phyloP scores from a whole-genome alignment of 92 coral and sea anemone genomes.

The Phenganax subtilis region DNA sequence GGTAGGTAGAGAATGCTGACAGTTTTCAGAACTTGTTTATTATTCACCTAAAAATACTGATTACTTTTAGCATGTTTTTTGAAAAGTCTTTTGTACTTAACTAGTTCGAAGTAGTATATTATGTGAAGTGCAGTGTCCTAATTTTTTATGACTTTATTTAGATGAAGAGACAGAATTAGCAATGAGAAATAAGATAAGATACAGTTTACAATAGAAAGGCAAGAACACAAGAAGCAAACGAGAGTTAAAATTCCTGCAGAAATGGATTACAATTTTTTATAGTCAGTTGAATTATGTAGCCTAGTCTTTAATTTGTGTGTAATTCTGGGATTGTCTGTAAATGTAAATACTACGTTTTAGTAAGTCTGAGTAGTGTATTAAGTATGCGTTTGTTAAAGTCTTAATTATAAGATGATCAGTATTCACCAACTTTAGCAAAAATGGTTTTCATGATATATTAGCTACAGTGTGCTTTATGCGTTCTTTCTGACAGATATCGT shows the following conservation, averaged over 20 bases:
- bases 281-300: constrained; percentile 5
- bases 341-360: neutral
- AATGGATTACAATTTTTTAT: constrained; percentile 1
- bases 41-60: no score
- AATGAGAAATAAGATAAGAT: constrained; percentile 33
- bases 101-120: neutral
- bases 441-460: no score
- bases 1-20: no score
- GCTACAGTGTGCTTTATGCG: no score
- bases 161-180: constrained; percentile 32
- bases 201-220: constrained; percentile 25
- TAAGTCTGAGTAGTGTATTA: neutral
- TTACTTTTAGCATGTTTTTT: no score
- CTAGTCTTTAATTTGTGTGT: constrained; percentile 7
- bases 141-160: constrained; percentile 22
- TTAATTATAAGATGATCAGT: no score
- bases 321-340: neutral
- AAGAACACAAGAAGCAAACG: constrained; percentile 5
- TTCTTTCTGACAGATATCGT: no score
- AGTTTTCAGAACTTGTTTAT: no score
- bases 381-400: neutral
- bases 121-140: neutral
- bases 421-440: no score
- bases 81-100: no score
- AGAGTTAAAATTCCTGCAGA: neutral